Evolutionary conservation across 2,888 invertebrate species (phyloP), one percentile per base, ranked within the genome.

Genomic region (Rotaria sp.): DNA sequence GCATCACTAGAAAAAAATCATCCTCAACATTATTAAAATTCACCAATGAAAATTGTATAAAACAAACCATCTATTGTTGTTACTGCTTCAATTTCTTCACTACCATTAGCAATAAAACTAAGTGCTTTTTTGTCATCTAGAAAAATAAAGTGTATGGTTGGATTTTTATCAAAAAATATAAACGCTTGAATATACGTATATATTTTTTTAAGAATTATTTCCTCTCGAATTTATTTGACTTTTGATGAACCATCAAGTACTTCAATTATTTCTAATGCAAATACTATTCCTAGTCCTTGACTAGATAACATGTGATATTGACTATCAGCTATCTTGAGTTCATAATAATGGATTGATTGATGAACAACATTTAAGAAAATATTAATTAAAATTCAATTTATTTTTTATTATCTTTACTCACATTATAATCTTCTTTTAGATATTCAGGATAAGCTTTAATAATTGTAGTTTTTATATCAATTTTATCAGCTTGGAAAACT

Each of bases 11-110:
- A 67, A 67, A 67, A 50, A 15, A 10, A 50, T n/a, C n/a, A n/a
- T n/a, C n/a, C n/a, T n/a, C 10, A 18, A 3, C 3, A 15, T 18
- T 13, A 50, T 13, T 18, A n/a, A n/a, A n/a, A n/a, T n/a, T 13
- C 50, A 13, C n/a, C 10, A 50, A 15, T 15, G 15, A 13, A 45
- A 11, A 45, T 50, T n/a, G n/a, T n/a, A n/a, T n/a, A n/a, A 18
- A 15, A 67, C 4, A 21, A 3, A 67, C 67, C 85, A 41, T 87
- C 87, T 35, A 87, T 74, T n/a, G 84, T 86, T 30, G 85, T 84
- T 38, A 85, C 85, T 52, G 86, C 67, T 84, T 87, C 87, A 38
- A 87, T 87, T 80, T 87, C 87, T 86, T 87, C 87, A 50, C 84
- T 84, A 24, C 87, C 87, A 67, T 87, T 85, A 18, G 87, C 85